Conservation (phyloP, 2,113 vertebrate species). For the Ptychochromis oligacanthus region DNA sequence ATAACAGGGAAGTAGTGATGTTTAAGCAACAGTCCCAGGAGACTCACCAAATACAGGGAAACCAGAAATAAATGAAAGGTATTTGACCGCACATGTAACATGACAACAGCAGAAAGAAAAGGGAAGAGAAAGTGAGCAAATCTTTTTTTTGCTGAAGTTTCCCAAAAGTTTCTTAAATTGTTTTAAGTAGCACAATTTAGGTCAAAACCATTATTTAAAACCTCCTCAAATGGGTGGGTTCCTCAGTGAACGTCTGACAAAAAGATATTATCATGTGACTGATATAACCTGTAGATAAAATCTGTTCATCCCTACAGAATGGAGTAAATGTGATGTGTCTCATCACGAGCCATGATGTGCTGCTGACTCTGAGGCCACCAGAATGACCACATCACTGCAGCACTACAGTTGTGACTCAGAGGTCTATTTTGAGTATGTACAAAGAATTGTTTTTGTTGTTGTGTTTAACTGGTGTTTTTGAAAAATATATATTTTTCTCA, state of each 20-base stretch:
- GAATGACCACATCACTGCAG: neutral
- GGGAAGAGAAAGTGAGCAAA: too few relatives aligned
- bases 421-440: neutral
- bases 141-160: too few relatives aligned
- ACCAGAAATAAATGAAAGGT: too few relatives aligned
- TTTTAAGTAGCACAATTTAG: neutral
- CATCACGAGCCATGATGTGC: neutral
- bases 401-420: too few relatives aligned
- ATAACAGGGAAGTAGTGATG: too few relatives aligned
- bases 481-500: too few relatives aligned
- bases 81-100: too few relatives aligned
- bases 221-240: neutral
- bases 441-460: neutral
- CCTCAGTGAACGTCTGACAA: neutral
- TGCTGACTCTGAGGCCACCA: neutral
- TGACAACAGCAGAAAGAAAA: too few relatives aligned
- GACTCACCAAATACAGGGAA: too few relatives aligned
- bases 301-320: neutral
- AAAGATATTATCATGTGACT: rapidly evolving
- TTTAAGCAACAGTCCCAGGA: too few relatives aligned
- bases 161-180: too few relatives aligned
- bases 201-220: neutral
- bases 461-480: too few relatives aligned
- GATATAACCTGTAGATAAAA: neutral
- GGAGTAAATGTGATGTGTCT: neutral